Conservation (phyloP, 53 echinoderm and acorn worm genomes). For the Actinopyga echinites region DNA sequence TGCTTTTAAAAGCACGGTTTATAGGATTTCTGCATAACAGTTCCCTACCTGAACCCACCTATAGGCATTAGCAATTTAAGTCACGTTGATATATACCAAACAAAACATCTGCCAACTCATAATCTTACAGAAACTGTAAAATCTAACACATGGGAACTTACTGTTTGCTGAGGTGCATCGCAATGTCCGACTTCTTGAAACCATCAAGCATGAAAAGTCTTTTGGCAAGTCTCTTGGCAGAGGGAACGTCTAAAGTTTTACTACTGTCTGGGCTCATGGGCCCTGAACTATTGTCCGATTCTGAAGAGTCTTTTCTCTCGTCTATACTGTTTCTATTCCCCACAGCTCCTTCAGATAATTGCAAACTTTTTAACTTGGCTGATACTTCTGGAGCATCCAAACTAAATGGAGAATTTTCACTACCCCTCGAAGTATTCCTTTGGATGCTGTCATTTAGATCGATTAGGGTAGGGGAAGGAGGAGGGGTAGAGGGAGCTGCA, state of each 20-base stretch:
- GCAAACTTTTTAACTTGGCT: slow-evolving; percentile 12
- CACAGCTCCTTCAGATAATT: neutral
- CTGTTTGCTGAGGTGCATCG: slow-evolving; percentile 93
- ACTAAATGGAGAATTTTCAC: neutral
- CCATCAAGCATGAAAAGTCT: slow-evolving; percentile 85
- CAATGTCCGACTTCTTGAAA: slow-evolving; percentile 89
- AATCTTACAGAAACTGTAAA: no score
- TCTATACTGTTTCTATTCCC: neutral
- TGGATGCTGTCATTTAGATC: neutral
- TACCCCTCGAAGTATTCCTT: neutral
- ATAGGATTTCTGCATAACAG: no score
- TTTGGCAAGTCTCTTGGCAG: slow-evolving; percentile 91
- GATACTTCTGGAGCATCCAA: slow-evolving; percentile 26
- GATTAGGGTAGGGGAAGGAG: neutral
- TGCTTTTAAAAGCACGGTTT: no score
- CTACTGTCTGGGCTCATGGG: slow-evolving; percentile 59
- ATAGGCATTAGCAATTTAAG: no score
- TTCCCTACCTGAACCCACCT: no score
- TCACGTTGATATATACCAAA: no score
- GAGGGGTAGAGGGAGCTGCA: slow-evolving; percentile 9
- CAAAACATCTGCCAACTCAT: no score
- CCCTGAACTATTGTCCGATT: neutral
- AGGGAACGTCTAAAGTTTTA: slow-evolving; percentile 83
- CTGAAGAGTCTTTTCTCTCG: neutral
- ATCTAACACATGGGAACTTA: slow-evolving; percentile 21